Percentiles rank a stretch among this genome's conserved stretches.
These are phyloP conservation scores for Lysandra coridon DNA, from an alignment of 2,888 invertebrate genomes.

Conservation along the genomic window DNA sequence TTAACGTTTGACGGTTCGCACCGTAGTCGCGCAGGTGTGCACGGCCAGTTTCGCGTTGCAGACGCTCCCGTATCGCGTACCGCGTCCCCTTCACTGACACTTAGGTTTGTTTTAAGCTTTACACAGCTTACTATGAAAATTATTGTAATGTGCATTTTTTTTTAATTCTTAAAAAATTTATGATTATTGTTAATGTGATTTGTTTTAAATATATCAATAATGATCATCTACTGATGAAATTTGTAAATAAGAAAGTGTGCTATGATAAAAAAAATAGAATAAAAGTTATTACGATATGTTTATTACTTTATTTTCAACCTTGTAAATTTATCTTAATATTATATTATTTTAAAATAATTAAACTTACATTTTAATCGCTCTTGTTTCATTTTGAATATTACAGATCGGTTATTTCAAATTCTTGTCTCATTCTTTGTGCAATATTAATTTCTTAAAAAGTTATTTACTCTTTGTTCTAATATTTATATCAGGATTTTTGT, in stretches of 20 bases:
- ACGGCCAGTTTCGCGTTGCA: no score
- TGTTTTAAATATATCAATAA: neutral
- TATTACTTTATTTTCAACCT: conserved; percentile 24
- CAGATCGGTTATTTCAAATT: neutral
- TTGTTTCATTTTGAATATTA: neutral
- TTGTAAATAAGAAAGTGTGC: neutral
- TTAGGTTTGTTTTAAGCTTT: no score
- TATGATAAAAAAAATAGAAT: conserved; percentile 8
- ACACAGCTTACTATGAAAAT: neutral
- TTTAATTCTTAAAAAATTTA: neutral
- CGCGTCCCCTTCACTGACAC: no score
- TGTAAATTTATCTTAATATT: conserved; percentile 22
- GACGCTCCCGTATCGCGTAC: no score
- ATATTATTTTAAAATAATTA: conserved; percentile 15
- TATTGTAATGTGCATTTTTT: neutral
- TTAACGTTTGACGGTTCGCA: no score
- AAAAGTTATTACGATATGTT: conserved; percentile 13
- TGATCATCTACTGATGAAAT: neutral
- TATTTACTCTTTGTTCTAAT: neutral
- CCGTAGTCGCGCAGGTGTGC: no score
- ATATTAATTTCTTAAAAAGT: neutral
- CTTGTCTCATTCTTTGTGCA: neutral
- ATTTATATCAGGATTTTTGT: neutral
- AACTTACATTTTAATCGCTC: conserved; percentile 17
- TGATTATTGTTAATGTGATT: neutral